phyloP scores from a whole-genome alignment of 2,888 invertebrate genomes.

The Chaetogeoica ovagalla region DNA sequence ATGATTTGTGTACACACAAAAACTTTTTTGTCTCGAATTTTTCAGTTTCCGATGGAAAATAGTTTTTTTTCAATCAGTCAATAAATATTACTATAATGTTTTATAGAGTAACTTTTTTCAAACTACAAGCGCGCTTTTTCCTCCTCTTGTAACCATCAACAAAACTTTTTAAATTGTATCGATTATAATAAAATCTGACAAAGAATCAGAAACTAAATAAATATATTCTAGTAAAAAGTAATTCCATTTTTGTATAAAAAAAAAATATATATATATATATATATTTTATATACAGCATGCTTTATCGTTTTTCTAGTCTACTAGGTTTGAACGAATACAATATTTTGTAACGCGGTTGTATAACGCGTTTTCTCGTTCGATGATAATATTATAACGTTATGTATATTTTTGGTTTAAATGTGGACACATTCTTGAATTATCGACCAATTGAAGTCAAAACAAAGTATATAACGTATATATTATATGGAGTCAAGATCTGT shows the following conservation, averaged over 20 bases:
- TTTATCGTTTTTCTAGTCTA: constrained; percentile 33
- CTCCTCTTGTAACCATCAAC: neutral
- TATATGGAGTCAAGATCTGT: too few relatives aligned
- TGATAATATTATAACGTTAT: neutral
- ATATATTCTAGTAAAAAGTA: neutral
- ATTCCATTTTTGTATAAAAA: neutral
- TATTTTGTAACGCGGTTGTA: neutral
- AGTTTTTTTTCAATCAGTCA: neutral
- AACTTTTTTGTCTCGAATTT: neutral
- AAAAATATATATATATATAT: neutral
- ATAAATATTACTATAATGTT: neutral
- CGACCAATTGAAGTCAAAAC: too few relatives aligned
- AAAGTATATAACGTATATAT: too few relatives aligned
- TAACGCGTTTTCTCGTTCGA: neutral
- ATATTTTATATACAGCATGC: neutral
- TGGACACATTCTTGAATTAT: neutral
- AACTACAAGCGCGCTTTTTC: neutral
- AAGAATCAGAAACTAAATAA: constrained; percentile 1
- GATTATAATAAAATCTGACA: constrained; percentile 8
- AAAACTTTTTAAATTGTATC: constrained; percentile 21
- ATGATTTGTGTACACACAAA: neutral
- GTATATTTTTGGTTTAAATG: neutral
- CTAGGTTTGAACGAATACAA: neutral
- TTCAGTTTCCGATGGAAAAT: neutral
- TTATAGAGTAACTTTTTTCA: neutral